Evolutionary conservation across 2,888 invertebrate species (phyloP), one percentile per base, ranked within the genome.

Genomic region (Epistrophella euchroma): DNA sequence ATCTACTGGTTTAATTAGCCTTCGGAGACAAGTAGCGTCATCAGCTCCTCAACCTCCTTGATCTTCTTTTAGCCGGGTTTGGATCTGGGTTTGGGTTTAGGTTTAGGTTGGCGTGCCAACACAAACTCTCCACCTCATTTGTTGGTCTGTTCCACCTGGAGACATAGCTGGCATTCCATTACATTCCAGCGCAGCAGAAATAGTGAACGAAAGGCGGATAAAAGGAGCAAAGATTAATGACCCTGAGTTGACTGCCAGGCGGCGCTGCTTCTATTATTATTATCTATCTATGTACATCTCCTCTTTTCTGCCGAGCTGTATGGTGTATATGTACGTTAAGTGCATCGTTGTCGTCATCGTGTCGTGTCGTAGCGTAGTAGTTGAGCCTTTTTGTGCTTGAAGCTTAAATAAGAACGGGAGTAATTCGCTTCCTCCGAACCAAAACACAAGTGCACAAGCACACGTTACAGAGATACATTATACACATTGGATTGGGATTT

Each of bases 161-260:
- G 82, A 77, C 74, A 78, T 82, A 71, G 64, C 81, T 82, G 66
- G 71, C 82, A 74, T 82, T 81, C 72, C 64, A 70, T 52, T 62
- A 19, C 35, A 37, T 40, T 60, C 19, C 35, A 13, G 5, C 15
- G 19, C 11, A 60, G 22, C 22, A 62, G 70, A 5, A 70, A 74
- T 81, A 64, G 64, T 66, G 45, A 82, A 82, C 77, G 82, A 86
- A 82, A 78, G 77, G 77, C 71, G 73, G 82, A 86, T 86, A 86
- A 86, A 82, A 82, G 82, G 86, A 86, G 86, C 86, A 86, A 86
- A 86, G 82, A 86, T 86, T 86, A 86, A 86, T 86, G 86, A 86
- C 86, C 86, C 86, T 77, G 71, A 70, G 81, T 82, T 82, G 77
- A 71, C 74, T 82, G 77, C 50, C 82, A 82, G 74, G 74, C 82